Evolutionary conservation across 2,888 invertebrate genomes (phyloP), one percentile per base, ranked within the genome.

Genomic region (Chloromyia formosa): DNA sequence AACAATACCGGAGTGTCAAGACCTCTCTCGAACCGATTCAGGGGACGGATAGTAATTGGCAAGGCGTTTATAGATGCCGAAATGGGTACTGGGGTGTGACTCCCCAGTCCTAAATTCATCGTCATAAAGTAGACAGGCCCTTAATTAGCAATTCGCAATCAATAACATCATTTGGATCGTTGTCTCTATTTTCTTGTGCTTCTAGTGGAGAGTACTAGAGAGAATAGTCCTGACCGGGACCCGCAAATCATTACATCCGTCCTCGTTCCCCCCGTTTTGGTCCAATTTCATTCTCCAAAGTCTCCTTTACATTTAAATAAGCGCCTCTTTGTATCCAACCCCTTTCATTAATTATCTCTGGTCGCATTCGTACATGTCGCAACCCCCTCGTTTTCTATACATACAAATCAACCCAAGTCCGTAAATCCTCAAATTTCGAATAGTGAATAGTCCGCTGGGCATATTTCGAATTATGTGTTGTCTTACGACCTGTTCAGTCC

Each of bases 131-230:
- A 27, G 49, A 58, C 74, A 73, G 71, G 75, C 69, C 74, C 74
- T 75, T 77, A 77, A 77, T 77, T 77, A 77, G 77, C 77, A 77
- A 77, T 77, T 77, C 77, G 71, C 77, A 77, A 77, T 77, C 77
- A 77, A 77, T 77, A 77, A 77, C 77, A 77, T 75, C 75, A 77
- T 77, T 77, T 74, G 76, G 76, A 76, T 76, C 76, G 74, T 71
- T 75, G 75, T 76, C 76, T 71, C 76, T 73, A 74, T 74, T 69
- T 66, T 49, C 49, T 66, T 20, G 64, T 3, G 49, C 10, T 49
- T 3, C 1, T 22, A n/a, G 66, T 1, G 1, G 22, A 22, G 45
- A 49, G 49, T n/a, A 49, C 66, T 49, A 16, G 49, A 66, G 16
- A 27, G 54, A 42, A 23, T 45, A 53, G 58, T 66, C 56, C 23